Conservation (phyloP, 2,113 vertebrate species). For the Phrynosoma blainvillii region DNA sequence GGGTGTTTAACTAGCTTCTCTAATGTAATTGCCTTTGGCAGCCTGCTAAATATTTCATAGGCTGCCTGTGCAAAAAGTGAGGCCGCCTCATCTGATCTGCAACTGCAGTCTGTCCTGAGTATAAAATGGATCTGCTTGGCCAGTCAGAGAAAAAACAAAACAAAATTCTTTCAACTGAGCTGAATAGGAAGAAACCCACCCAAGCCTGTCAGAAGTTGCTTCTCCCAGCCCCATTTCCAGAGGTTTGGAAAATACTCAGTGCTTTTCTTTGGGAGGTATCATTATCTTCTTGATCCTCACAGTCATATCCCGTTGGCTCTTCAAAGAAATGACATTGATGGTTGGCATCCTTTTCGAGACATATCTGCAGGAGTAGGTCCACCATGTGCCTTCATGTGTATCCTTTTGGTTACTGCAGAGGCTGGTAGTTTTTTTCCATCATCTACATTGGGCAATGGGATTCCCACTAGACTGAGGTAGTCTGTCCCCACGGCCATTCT, state of each 20-base stretch:
- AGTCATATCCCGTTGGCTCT: neutral
- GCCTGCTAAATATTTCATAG: constrained; percentile 92
- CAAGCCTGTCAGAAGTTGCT: accelerated
- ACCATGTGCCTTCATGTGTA: too few relatives aligned
- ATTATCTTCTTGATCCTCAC: accelerated
- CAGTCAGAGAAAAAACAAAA: constrained; percentile 46
- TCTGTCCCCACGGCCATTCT: too few relatives aligned
- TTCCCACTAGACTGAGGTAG: too few relatives aligned
- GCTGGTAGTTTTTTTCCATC: too few relatives aligned
- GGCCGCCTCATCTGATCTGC: constrained; percentile 74
- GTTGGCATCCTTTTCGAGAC: neutral
- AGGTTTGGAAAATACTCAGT: accelerated
- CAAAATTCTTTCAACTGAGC: constrained; percentile 46
- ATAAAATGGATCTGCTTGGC: constrained; percentile 48
- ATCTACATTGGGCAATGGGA: too few relatives aligned
- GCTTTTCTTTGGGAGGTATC: accelerated
- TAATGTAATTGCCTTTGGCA: constrained; percentile 96
- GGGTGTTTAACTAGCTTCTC: constrained; percentile 91
- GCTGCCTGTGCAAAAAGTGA: constrained; percentile 89
- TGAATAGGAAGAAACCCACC: neutral
- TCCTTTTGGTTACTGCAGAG: too few relatives aligned
- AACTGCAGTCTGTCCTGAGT: constrained; percentile 55
- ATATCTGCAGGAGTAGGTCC: too few relatives aligned
- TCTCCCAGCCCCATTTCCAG: neutral
- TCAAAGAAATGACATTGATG: neutral